Conservation (phyloP, 2,888 invertebrate species). For the Ormyrus rosae region DNA sequence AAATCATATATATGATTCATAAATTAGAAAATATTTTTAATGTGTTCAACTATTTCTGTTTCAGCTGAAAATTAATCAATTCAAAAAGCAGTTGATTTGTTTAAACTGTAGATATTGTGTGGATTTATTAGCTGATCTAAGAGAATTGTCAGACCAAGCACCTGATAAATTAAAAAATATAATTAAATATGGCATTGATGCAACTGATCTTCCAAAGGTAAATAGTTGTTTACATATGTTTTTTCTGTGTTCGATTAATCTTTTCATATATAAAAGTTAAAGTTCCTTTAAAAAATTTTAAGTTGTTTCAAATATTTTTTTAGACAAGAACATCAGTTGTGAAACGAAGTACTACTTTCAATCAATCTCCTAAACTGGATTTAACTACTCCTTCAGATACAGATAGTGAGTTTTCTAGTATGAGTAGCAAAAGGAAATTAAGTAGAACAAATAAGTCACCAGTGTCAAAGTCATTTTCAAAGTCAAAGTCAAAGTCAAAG, state of each 20-base stretch:
- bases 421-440: slow-evolving; percentile 51
- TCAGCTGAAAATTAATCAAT: slow-evolving; percentile 44
- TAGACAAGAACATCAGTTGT: slow-evolving; percentile 68
- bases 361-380: slow-evolving; percentile 57
- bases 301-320: slow-evolving; percentile 46
- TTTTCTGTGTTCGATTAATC: neutral
- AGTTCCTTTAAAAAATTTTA: slow-evolving; percentile 1
- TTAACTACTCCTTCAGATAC: slow-evolving; percentile 59
- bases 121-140: slow-evolving; percentile 70
- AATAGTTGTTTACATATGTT: slow-evolving; percentile 15
- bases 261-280: slow-evolving; percentile 14
- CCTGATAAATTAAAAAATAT: slow-evolving; percentile 58
- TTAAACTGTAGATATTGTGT: slow-evolving; percentile 70
- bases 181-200: slow-evolving; percentile 58
- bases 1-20: neutral
- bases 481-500: too few species aligned
- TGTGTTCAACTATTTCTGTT: slow-evolving; percentile 32
- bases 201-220: slow-evolving; percentile 67
- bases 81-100: slow-evolving; percentile 63
- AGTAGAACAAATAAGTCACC: slow-evolving; percentile 24
- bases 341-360: slow-evolving; percentile 66
- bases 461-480: neutral
- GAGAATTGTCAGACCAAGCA: slow-evolving; percentile 61
- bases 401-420: slow-evolving; percentile 60
- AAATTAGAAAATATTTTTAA: neutral